A percentile compares a stretch with the other conserved stretches of the same genome.
Conservation (phyloP, 2,113 vertebrate genomes). For the Proterorhinus semilunaris region DNA sequence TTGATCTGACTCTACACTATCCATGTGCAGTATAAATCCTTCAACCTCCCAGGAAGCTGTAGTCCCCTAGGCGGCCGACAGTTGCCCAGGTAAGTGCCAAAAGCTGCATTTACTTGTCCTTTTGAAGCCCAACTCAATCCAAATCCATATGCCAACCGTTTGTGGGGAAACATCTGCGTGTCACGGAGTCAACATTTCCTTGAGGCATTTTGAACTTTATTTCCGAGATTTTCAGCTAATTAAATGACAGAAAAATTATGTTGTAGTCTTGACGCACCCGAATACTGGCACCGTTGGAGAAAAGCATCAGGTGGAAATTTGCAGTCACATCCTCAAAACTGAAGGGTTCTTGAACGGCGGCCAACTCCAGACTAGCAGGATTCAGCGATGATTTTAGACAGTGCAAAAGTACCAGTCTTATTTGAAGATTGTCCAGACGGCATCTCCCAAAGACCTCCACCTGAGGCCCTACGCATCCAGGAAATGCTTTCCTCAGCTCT, state of each 20-base stretch:
- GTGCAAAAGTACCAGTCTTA: not conserved
- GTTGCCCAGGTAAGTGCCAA: too few species aligned
- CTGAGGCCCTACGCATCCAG: too few species aligned
- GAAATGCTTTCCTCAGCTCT: too few species aligned
- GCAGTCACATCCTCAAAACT: conserved; percentile 9
- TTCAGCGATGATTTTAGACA: not conserved
- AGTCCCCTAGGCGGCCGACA: too few species aligned
- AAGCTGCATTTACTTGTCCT: too few species aligned
- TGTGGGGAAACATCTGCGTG: not conserved
- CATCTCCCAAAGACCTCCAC: too few species aligned
- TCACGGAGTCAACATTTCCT: not conserved
- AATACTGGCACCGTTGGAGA: conserved; percentile 4
- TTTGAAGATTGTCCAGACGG: too few species aligned
- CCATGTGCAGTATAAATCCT: too few species aligned
- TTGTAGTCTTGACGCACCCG: not conserved
- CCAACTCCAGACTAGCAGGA: not conserved
- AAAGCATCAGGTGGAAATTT: conserved; percentile 13
- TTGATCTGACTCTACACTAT: too few species aligned
- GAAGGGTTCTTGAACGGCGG: conserved; percentile 1
- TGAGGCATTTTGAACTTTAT: not conserved
- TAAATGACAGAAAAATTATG: not conserved
- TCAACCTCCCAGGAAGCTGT: too few species aligned
- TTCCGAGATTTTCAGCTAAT: not conserved
- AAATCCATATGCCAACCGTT: not conserved
- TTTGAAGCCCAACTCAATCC: too few species aligned